These are phyloP conservation scores for Tapirus indicus DNA, from an alignment of 2,797 vertebrate genomes.

Conservation along the genomic window DNA sequence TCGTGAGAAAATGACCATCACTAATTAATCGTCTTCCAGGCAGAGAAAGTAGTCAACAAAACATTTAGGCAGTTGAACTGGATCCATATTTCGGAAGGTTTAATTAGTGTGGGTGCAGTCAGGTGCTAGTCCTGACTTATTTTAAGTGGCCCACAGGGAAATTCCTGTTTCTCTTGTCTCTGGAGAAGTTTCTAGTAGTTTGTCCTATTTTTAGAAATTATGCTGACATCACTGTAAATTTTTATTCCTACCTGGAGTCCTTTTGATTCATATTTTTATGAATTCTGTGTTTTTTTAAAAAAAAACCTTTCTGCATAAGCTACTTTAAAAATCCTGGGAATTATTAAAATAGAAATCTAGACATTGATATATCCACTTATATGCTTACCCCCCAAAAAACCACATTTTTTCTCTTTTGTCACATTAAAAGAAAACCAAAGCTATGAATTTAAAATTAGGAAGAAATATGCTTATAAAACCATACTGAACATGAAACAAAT, in stretches of 20 bases:
- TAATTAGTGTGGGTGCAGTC: background rate
- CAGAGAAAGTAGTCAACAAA: slow-evolving; percentile 12
- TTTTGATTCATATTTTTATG: slow-evolving; percentile 47
- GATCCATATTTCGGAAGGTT: slow-evolving; percentile 42
- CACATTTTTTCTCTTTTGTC: background rate
- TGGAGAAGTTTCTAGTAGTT: slow-evolving; percentile 59
- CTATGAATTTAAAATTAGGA: slow-evolving; percentile 40
- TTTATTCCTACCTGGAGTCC: background rate
- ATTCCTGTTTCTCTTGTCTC: slow-evolving; percentile 33
- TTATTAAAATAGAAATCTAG: slow-evolving; percentile 44
- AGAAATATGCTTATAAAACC: slow-evolving; percentile 12
- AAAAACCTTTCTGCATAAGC: background rate
- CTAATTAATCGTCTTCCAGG: slow-evolving; percentile 61
- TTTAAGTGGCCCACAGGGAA: background rate
- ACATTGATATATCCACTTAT: background rate
- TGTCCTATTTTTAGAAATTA: slow-evolving; percentile 22
- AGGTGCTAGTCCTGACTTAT: background rate
- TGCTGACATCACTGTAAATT: background rate
- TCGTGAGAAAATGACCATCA: slow-evolving; percentile 31
- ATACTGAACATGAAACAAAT: background rate
- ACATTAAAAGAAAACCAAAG: slow-evolving; percentile 20
- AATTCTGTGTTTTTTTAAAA: background rate
- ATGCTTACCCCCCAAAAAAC: background rate
- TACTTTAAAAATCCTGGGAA: background rate
- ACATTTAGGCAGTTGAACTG: background rate